Conservation (phyloP, 2,888 invertebrate genomes). For the Rhyacophila evoluta region DNA sequence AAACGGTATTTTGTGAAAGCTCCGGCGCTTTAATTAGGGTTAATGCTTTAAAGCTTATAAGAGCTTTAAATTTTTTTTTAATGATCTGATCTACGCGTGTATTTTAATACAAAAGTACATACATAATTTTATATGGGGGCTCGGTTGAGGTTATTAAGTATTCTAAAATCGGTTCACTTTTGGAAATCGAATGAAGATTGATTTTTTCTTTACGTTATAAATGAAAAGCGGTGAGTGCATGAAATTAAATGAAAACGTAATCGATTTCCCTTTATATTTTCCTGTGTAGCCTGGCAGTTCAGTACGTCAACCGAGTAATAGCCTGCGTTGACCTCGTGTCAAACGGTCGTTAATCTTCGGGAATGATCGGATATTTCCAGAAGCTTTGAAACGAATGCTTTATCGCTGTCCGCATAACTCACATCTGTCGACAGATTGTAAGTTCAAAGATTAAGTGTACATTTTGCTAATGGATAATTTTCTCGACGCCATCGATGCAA, state of each 20-base stretch:
- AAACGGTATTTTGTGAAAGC: too few relatives aligned
- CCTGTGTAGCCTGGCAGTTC: background rate
- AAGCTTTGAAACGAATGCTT: conserved; percentile 17
- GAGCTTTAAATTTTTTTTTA: too few relatives aligned
- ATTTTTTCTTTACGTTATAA: too few relatives aligned
- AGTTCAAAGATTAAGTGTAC: conserved; percentile 14
- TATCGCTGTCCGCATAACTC: conserved; percentile 2
- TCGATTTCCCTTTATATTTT: conserved; percentile 12
- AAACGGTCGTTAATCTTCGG: conserved; percentile 12
- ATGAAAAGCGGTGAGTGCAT: background rate
- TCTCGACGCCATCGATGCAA: background rate
- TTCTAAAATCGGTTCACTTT: too few relatives aligned
- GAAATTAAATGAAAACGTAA: background rate
- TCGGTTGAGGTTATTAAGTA: too few relatives aligned
- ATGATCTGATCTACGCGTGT: too few relatives aligned
- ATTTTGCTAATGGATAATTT: background rate
- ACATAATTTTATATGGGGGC: too few relatives aligned
- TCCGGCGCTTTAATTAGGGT: too few relatives aligned
- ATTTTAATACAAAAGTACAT: too few relatives aligned
- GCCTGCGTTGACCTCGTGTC: conserved; percentile 19
- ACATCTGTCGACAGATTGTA: background rate
- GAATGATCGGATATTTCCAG: conserved; percentile 10
- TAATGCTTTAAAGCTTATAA: too few relatives aligned
- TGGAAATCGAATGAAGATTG: too few relatives aligned
- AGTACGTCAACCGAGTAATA: background rate